Evolutionary conservation across 2,113 vertebrate species (phyloP).

Genomic region (Pristiophorus japonicus): DNA sequence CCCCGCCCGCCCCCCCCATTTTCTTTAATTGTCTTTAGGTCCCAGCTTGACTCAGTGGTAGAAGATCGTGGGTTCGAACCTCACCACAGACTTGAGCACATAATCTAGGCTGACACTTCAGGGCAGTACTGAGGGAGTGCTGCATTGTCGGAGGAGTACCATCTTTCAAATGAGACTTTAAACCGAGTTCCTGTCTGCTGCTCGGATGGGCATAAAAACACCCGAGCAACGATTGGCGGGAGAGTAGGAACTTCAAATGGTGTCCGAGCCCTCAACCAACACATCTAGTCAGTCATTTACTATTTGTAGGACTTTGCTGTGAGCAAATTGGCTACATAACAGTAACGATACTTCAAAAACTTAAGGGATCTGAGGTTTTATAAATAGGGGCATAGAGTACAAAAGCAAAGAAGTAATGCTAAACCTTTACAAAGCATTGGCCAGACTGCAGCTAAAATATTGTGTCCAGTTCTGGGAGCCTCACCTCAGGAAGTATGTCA

Average conservation of each 20-base stretch:
- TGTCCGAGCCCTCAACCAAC: neutral
- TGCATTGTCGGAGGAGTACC: neutral
- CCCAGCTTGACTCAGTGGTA: neutral
- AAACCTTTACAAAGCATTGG: neutral
- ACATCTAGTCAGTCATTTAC: neutral
- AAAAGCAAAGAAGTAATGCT: neutral
- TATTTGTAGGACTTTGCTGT: neutral
- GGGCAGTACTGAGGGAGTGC: neutral
- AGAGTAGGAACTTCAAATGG: neutral
- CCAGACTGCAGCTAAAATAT: neutral
- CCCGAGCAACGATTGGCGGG: neutral
- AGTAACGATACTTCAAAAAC: neutral
- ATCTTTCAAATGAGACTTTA: neutral
- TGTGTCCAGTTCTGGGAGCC: neutral
- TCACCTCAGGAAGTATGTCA: neutral
- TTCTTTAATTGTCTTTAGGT: neutral
- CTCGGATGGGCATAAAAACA: neutral
- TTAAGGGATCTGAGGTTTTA: neutral
- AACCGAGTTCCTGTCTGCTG: neutral
- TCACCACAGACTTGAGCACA: neutral
- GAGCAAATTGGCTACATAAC: neutral
- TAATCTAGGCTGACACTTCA: neutral
- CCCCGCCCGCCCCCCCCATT: neutral
- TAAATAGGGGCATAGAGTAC: neutral
- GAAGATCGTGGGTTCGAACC: neutral